Conservation (phyloP, 2,888 invertebrate species). For the Drosophila austrosaltans region DNA sequence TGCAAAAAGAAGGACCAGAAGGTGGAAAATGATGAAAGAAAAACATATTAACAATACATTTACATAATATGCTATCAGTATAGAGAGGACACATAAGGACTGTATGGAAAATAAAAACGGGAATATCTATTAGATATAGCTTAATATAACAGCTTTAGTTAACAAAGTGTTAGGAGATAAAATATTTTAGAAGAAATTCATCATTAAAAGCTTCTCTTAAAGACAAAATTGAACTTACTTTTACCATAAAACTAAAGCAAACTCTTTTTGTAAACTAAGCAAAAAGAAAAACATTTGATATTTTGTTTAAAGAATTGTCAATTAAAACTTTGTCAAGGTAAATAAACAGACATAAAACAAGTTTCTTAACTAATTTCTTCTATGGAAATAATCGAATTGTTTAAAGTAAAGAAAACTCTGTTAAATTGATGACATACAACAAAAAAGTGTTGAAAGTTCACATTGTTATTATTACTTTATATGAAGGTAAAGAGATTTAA, state of each 20-base stretch:
- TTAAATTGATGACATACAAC: conserved; percentile 3
- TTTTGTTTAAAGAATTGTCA: too few relatives aligned
- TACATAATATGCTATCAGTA: not conserved
- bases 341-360: too few relatives aligned
- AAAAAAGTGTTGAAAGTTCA: not conserved
- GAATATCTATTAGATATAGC: too few relatives aligned
- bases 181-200: too few relatives aligned
- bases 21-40: conserved; percentile 12
- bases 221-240: too few relatives aligned
- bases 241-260: too few relatives aligned
- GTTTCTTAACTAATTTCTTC: not conserved
- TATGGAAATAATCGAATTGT: not conserved
- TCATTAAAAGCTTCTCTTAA: too few relatives aligned
- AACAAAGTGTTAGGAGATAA: too few relatives aligned
- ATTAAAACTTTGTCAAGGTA: too few relatives aligned
- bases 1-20: not conserved
- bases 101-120: not conserved
- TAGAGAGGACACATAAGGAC: not conserved
- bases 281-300: too few relatives aligned
- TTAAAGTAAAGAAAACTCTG: not conserved
- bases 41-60: conserved; percentile 9
- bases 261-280: too few relatives aligned
- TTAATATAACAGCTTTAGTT: too few relatives aligned
- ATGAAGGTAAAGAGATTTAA: not conserved
- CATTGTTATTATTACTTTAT: conserved; percentile 1